Evolutionary conservation across 2,113 vertebrate genomes (phyloP).

Genomic region (Proterorhinus semilunaris): DNA sequence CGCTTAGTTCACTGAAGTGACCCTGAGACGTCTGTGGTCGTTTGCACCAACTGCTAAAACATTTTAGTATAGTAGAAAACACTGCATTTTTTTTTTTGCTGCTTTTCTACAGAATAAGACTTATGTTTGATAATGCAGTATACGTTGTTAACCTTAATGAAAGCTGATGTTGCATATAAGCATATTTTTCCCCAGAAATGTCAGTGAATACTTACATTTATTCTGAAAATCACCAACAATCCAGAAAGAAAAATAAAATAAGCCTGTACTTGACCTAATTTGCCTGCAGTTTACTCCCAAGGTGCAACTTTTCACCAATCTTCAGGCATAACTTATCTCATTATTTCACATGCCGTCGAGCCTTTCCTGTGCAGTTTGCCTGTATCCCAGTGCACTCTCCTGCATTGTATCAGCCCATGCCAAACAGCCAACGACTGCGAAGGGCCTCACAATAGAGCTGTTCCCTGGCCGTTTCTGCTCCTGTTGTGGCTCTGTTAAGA

Average conservation of each 20-base stretch:
- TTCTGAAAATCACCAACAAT: too few relatives aligned
- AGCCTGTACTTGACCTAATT: background rate
- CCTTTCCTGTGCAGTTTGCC: too few relatives aligned
- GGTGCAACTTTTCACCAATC: background rate
- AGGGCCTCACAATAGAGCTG: constrained; percentile 48
- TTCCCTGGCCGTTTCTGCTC: constrained; percentile 45
- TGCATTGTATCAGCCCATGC: constrained; percentile 37
- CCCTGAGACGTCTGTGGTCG: background rate
- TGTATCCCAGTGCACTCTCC: background rate
- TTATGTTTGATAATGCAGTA: too few relatives aligned
- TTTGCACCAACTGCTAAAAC: background rate
- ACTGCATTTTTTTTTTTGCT: background rate
- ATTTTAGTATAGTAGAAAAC: background rate
- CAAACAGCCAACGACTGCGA: constrained; percentile 47
- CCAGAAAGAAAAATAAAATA: background rate
- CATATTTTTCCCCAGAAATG: too few relatives aligned
- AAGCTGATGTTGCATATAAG: too few relatives aligned
- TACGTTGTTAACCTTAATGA: too few relatives aligned
- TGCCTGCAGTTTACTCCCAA: background rate
- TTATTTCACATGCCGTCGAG: too few relatives aligned
- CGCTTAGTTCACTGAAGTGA: background rate
- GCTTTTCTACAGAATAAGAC: too few relatives aligned
- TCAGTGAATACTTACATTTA: too few relatives aligned
- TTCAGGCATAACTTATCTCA: background rate
- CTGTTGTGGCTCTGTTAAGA: constrained; percentile 45